A percentile compares a stretch with the other conserved stretches of the same genome.
These are phyloP conservation scores for Chlorospingus flavigularis DNA, from an alignment of 2,797 vertebrate species.

Conservation along the genomic window DNA sequence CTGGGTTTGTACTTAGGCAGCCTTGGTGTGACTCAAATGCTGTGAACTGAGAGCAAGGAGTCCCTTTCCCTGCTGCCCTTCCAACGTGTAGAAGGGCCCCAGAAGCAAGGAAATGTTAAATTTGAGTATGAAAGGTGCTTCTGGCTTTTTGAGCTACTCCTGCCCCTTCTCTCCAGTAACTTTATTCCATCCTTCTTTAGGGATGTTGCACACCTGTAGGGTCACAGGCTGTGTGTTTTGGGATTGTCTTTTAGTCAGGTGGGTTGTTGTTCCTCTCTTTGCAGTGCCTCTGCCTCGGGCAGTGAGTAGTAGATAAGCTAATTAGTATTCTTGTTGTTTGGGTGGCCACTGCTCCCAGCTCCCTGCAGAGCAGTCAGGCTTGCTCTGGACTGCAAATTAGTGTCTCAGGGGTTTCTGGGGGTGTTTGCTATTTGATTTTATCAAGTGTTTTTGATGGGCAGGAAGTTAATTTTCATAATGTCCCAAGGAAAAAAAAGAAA, in stretches of 20 bases:
- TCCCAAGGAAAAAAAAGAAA: not conserved
- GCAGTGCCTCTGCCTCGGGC: not conserved
- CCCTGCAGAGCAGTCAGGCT: not conserved
- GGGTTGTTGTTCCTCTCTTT: not conserved
- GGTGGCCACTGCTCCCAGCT: not conserved
- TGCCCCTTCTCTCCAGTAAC: not conserved
- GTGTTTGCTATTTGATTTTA: not conserved
- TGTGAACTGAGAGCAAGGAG: not conserved
- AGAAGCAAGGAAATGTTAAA: not conserved
- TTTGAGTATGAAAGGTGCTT: not conserved
- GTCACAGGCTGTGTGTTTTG: not conserved
- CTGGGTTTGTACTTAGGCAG: not conserved
- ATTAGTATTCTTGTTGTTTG: conserved; percentile 41
- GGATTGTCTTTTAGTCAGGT: not conserved
- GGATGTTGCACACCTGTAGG: not conserved
- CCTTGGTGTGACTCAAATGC: not conserved
- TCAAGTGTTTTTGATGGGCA: not conserved
- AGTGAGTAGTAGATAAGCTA: not conserved
- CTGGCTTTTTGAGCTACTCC: not conserved
- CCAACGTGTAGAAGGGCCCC: rapidly evolving
- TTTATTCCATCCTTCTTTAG: not conserved
- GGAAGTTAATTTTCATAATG: not conserved
- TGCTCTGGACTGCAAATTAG: conserved; percentile 27
- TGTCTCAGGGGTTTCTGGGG: not conserved
- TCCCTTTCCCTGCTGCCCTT: not conserved